phyloP scores from a whole-genome alignment of 2,113 vertebrate genomes.

The Rhinoptilus africanus region DNA sequence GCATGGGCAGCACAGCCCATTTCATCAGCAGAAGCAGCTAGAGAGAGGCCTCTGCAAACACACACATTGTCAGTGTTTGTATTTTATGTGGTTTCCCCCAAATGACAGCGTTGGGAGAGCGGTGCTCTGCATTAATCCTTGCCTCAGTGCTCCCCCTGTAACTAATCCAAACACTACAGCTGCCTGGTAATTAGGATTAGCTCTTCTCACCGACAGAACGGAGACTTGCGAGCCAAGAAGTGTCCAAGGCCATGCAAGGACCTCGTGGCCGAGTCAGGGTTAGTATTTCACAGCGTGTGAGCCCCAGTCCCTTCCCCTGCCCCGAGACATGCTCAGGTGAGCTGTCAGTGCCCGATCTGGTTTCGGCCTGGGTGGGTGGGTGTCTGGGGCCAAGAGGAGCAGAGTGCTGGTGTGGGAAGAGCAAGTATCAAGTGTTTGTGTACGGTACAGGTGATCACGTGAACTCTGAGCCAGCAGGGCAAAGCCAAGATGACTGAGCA shows the following conservation, averaged over 20 bases:
- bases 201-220: background rate
- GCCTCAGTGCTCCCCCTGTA: background rate
- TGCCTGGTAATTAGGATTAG: background rate
- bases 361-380: background rate
- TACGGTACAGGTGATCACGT: background rate
- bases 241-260: background rate
- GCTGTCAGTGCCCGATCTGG: background rate
- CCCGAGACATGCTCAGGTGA: background rate
- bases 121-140: background rate
- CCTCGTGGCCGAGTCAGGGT: background rate
- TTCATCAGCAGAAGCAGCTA: background rate
- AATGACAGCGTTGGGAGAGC: background rate
- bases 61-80: background rate
- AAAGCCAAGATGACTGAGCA: background rate
- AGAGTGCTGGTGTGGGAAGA: background rate
- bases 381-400: accelerated
- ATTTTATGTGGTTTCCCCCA: background rate
- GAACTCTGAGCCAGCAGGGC: background rate
- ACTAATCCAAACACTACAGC: background rate
- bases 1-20: background rate
- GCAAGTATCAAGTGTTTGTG: background rate
- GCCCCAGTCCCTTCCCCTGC: background rate
- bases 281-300: background rate
- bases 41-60: background rate
- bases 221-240: background rate